Base-by-base conservation (phyloP, 2,888 invertebrate species). In the Thysanoteuthis rhombus region DNA sequence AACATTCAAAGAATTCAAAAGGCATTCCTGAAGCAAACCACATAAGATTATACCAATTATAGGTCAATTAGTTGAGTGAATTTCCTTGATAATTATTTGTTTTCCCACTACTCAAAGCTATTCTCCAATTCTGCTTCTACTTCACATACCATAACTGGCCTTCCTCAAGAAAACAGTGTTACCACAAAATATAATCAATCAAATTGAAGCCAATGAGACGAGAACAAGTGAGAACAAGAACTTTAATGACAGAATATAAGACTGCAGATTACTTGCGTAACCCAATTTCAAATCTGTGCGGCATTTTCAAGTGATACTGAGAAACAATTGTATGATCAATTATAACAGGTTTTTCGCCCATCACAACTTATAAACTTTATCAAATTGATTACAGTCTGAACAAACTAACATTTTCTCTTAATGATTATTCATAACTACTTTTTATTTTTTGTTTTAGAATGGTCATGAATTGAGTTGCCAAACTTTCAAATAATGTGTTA, bases 11-110 rank as follows among this genome's bases (percentile, higher is more conserved):
- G 32, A 32, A 42, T 92, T 92, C 32, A 32, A 12, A 45, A 92
- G 92, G 32, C 92, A 92, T 92, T 92, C 92, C 92, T 38, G 92
- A 92, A 42, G 16, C 45, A 92, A 92, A 92, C 32, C 40, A 40
- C 36, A 75, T 75, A 16, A 36, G 36, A 75, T 36, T 75, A 75
- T 19, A 75, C 36, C n/a, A 75, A 75, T 75, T 75, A 75, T n/a
- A 75, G 12, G 75, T 75, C n/a, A 75, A 75, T 75, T 75, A 75
- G 75, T 25, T 16, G 36, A 75, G n/a, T 75, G 75, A 36, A 75
- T 75, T 75, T 75, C 75, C 36, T 75, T 75, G n/a, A n/a, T 75
- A 12, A 75, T 75, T 52, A 25, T 36, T 75, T 36, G n/a, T 16
- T 1, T 10, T 4, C 10, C 75, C n/a, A 6, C n/a, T n/a, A 10